Percentiles rank a stretch among this genome's conserved stretches.
Evolutionary conservation across 2,797 vertebrate species (phyloP).

Genomic region (Pempheris klunzingeri): DNA sequence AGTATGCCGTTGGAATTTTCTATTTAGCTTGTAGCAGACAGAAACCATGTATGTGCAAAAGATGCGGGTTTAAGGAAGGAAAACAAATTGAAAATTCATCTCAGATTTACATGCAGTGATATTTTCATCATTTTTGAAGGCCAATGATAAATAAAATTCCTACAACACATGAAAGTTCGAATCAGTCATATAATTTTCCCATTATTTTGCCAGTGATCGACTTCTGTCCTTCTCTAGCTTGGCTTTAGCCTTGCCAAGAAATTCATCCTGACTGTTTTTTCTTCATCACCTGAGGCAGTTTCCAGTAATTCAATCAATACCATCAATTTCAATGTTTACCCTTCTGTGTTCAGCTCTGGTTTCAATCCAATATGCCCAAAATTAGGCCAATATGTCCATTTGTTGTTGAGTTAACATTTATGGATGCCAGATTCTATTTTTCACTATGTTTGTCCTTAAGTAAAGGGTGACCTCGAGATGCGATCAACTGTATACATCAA

Average conservation of each 20-base stretch:
- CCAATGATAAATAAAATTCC: background rate
- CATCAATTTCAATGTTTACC: conserved; percentile 74
- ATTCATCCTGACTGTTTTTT: conserved; percentile 42
- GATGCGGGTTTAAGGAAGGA: background rate
- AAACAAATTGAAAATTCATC: background rate
- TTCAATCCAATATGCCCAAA: conserved; percentile 64
- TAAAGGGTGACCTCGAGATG: background rate
- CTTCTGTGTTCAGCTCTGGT: conserved; percentile 63
- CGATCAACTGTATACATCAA: background rate
- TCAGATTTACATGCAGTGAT: background rate
- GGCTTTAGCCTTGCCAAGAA: conserved; percentile 27
- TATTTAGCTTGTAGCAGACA: background rate
- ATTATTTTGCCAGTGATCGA: background rate
- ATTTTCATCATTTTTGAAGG: background rate
- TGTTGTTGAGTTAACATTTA: conserved; percentile 65
- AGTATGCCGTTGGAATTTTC: background rate
- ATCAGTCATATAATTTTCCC: background rate
- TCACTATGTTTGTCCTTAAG: background rate
- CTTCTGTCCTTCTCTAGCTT: background rate
- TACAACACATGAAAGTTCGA: background rate
- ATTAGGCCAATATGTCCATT: conserved; percentile 66
- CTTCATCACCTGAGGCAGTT: conserved; percentile 66
- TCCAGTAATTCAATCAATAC: conserved; percentile 76
- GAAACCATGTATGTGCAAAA: background rate
- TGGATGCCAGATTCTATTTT: conserved; percentile 54